Conservation (phyloP, 2,888 invertebrate species). For the Cheiracanthium punctorium region DNA sequence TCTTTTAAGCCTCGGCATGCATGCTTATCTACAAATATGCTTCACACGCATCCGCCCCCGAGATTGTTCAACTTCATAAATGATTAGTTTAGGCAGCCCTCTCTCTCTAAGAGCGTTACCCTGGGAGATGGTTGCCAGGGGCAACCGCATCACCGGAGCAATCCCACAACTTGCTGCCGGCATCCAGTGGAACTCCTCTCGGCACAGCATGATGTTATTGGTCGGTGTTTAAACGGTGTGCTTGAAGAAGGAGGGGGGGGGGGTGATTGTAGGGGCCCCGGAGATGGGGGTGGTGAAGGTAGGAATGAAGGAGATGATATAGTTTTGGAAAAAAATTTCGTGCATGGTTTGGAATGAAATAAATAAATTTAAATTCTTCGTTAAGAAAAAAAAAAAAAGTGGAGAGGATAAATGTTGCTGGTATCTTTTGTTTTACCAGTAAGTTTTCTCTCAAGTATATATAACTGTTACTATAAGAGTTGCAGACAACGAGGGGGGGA, state of each 20-base stretch:
- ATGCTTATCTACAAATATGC: conserved; percentile 34
- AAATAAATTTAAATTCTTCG: neutral
- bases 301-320: conserved; percentile 5
- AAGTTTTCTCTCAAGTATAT: no score
- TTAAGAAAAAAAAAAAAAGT: neutral
- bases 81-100: conserved; percentile 63
- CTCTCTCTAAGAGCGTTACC: conserved; percentile 38
- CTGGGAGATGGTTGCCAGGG: conserved; percentile 50
- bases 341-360: neutral
- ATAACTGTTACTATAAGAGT: no score
- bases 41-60: conserved; percentile 37
- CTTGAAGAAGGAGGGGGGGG: neutral
- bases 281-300: neutral
- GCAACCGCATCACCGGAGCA: conserved; percentile 55
- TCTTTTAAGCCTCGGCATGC: neutral
- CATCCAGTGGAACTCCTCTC: conserved; percentile 43
- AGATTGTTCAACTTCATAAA: conserved; percentile 67
- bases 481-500: no score
- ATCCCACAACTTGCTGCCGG: conserved; percentile 39
- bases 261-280: neutral
- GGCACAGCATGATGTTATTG: conserved; percentile 10
- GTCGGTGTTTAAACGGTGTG: conserved; percentile 11
- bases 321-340: conserved; percentile 2
- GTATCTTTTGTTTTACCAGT: no score
- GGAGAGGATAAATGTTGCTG: no score